Percentiles rank a stretch among this genome's conserved stretches.
These are phyloP conservation scores for Mycteria americana DNA, from an alignment of 2,797 vertebrate species.

Conservation along the genomic window DNA sequence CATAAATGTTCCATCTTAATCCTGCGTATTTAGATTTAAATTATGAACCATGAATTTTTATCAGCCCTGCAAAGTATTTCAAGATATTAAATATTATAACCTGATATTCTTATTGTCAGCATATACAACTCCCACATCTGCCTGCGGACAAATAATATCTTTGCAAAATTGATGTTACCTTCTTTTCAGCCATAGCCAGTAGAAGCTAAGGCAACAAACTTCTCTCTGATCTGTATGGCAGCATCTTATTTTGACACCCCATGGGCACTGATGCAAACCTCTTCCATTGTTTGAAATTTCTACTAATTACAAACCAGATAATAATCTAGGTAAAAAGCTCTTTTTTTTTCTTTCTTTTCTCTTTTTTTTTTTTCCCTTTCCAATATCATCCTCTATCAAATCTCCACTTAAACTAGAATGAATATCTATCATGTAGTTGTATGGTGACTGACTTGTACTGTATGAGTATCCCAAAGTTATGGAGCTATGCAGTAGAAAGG, in stretches of 20 bases:
- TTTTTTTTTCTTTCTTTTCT: accelerated
- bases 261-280: neutral
- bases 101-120: neutral
- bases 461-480: neutral
- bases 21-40: neutral
- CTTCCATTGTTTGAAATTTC: neutral
- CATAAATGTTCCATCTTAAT: neutral
- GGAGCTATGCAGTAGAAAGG: neutral
- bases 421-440: neutral
- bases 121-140: neutral
- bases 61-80: neutral
- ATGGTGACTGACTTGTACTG: neutral
- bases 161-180: neutral
- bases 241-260: neutral
- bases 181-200: neutral
- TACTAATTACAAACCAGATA: neutral
- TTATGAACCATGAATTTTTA: neutral
- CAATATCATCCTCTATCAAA: neutral
- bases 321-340: neutral
- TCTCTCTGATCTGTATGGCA: neutral
- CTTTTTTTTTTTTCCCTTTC: neutral
- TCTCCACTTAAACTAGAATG: neutral
- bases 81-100: neutral
- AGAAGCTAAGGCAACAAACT: neutral
- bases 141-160: neutral